Evolutionary conservation across 2,113 vertebrate species (phyloP).

Genomic region (Oplegnathus fasciatus): DNA sequence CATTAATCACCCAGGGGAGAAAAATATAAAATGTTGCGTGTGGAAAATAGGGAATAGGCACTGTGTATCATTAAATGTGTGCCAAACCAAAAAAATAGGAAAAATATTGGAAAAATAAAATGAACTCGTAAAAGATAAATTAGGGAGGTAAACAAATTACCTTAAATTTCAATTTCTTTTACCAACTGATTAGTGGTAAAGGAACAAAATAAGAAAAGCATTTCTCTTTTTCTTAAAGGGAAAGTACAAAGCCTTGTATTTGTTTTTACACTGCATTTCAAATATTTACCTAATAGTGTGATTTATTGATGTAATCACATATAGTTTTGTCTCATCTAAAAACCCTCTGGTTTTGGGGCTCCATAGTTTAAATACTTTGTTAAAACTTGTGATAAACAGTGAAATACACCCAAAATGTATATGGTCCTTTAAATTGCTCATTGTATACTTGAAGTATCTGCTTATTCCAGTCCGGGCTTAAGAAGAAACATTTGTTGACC

Average conservation of each 20-base stretch:
- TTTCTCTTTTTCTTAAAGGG: neutral
- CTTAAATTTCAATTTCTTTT: neutral
- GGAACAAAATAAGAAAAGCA: neutral
- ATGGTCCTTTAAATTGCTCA: neutral
- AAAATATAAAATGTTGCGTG: too few species aligned
- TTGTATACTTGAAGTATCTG: slow-evolving; percentile 12
- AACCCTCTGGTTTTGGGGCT: neutral
- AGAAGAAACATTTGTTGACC: slow-evolving; percentile 44
- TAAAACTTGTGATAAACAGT: neutral
- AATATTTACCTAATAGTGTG: too few species aligned
- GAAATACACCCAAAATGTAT: neutral
- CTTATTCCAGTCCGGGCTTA: slow-evolving; percentile 18
- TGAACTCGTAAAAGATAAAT: neutral
- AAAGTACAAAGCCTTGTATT: neutral
- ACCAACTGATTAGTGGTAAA: neutral
- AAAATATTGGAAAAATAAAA: neutral
- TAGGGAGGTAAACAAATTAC: too few species aligned
- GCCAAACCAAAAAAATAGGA: neutral
- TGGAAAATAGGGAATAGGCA: too few species aligned
- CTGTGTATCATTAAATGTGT: neutral
- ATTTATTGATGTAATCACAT: neutral
- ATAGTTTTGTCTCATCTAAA: neutral
- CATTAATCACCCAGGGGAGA: neutral
- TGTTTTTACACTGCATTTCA: neutral
- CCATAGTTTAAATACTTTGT: neutral